Base-by-base conservation (phyloP, 2,888 invertebrate genomes). In the Epiblema foenella region DNA sequence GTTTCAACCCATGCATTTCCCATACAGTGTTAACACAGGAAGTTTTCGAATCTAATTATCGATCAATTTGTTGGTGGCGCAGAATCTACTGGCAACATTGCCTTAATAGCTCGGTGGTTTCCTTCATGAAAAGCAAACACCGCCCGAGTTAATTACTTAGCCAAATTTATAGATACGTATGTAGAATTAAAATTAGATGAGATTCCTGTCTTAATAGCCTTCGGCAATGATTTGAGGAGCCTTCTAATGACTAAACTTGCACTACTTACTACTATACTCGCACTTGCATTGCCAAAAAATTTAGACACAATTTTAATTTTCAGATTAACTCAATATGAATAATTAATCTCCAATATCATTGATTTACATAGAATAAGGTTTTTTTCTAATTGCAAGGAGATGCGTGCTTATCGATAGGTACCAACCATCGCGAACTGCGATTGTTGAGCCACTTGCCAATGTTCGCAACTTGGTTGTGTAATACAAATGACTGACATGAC, bases 41-140 rank as follows among this genome's bases (percentile, higher is more conserved):
- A 71, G 39, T 71, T 62, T 11, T 15, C 1, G 49, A 10, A 71
- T 66, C 60, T 66, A 71, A 71, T 71, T 71, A 71, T 56, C 17
- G 46, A 62, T 54, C 49, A 67, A 71, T 71, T 68, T 52, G 12
- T 18, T n/a, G n/a, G 46, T 11, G 24, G 17, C 46, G 15, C 7
- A 52, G 59, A 70, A 69, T 64, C 20, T 37, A 9, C 12, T 33
- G 56, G 51, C 57, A 51, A 68, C 58, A 51, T 58, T 64, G 49
- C 49, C 20, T 29, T 57, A 37, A 57, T 49, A 12, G 63, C 46
- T 11, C n/a, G 37, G 57, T n/a, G 18, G 58, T 49, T 64, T 52
- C 52, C 58, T 59, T 24, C 42, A 46, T 59, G 59, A 49, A 69
- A 69, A 60, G 42, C 68, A 68, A 54, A 42, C 42, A 60, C 37